Evolutionary conservation across 2,113 vertebrate genomes (phyloP).

Genomic region (Scomber japonicus): DNA sequence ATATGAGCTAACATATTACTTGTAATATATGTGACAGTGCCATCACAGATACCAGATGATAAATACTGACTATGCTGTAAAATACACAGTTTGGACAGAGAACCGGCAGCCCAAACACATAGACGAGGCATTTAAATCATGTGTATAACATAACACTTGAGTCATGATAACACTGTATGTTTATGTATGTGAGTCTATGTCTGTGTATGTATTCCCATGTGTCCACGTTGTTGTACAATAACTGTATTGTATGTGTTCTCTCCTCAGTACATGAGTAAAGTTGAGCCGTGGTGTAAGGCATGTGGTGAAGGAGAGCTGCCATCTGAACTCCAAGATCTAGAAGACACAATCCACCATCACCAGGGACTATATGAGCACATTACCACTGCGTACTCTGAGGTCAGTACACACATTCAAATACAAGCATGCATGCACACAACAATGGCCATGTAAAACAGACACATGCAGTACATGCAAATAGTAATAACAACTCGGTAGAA

Average conservation of each 20-base stretch:
- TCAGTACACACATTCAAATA: slow-evolving; percentile 54
- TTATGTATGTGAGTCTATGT: neutral
- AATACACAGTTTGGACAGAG: neutral
- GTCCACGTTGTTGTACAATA: neutral
- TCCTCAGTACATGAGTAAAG: slow-evolving; percentile 95
- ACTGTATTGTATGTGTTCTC: slow-evolving; percentile 19
- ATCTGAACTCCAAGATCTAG: slow-evolving; percentile 96
- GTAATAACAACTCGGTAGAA: neutral
- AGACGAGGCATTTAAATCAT: neutral
- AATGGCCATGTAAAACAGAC: neutral
- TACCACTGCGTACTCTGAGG: slow-evolving; percentile 95
- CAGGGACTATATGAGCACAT: slow-evolving; percentile 98
- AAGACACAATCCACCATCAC: slow-evolving; percentile 98
- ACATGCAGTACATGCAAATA: slow-evolving; percentile 20
- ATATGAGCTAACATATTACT: too few species aligned
- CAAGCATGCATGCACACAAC: neutral
- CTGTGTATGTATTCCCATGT: too few species aligned
- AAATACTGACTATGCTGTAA: too few species aligned
- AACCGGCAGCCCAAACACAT: neutral
- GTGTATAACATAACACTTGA: neutral
- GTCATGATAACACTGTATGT: neutral
- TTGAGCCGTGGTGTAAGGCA: slow-evolving; percentile 98
- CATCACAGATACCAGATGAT: too few species aligned
- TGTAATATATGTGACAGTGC: too few species aligned
- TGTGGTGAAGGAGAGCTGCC: slow-evolving; percentile 97